phyloP scores from a whole-genome alignment of 2,888 invertebrate species.

The Cancer borealis region DNA sequence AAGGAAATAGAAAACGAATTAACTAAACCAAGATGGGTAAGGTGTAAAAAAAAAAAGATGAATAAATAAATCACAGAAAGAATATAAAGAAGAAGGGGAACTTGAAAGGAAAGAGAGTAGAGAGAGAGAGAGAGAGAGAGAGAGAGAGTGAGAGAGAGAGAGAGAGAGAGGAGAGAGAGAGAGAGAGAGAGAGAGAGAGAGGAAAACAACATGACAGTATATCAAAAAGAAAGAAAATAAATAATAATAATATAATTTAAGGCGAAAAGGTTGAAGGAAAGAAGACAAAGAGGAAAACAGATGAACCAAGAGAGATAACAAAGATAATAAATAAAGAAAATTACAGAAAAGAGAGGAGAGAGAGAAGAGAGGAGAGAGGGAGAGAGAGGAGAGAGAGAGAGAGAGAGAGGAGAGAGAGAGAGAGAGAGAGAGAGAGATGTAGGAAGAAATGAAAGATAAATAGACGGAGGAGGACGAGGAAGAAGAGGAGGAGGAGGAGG shows the following conservation, averaged over 20 bases:
- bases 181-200: neutral
- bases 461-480: neutral
- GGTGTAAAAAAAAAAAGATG: neutral
- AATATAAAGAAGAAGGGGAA: neutral
- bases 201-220: neutral
- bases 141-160: neutral
- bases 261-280: constrained; percentile 6
- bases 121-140: neutral
- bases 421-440: neutral
- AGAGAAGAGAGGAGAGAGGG: constrained; percentile 38
- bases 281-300: neutral
- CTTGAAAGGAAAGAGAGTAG: neutral
- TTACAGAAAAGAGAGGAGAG: neutral
- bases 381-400: constrained; percentile 55
- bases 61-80: neutral
- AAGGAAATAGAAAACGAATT: neutral
- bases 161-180: neutral
- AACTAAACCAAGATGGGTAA: neutral
- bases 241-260: neutral
- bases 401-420: constrained; percentile 8
- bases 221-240: neutral
- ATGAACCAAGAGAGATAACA: neutral
- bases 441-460: neutral
- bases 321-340: no score
- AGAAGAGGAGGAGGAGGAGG: neutral